Conservation (phyloP, 1,140 invertebrate genomes). For the Oryzaephilus surinamensis region DNA sequence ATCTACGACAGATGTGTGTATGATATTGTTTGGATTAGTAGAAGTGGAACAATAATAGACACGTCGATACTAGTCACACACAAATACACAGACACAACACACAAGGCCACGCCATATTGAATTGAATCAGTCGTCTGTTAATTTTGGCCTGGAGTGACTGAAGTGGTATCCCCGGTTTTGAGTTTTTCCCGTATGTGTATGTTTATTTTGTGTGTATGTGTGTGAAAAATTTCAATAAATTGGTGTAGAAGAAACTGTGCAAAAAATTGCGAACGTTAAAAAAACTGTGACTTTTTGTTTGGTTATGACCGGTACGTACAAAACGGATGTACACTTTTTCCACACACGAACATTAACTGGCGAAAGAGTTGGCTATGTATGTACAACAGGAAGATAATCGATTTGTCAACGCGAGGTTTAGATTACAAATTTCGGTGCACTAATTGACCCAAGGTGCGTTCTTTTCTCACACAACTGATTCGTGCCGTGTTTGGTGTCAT, state of each 20-base stretch:
- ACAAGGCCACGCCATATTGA: slow-evolving; percentile 37
- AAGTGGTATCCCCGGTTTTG: slow-evolving; percentile 23
- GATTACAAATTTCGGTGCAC: slow-evolving; percentile 36
- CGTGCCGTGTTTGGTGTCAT: slow-evolving; percentile 27
- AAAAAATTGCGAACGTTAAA: no score
- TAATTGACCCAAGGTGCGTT: slow-evolving; percentile 32
- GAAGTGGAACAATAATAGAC: slow-evolving; percentile 11
- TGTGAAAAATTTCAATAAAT: no score
- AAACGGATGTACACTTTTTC: no score
- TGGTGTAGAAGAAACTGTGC: no score
- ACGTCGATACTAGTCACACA: slow-evolving; percentile 19
- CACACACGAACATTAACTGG: no score
- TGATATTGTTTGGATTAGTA: slow-evolving; percentile 8
- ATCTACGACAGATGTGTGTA: slow-evolving; percentile 16
- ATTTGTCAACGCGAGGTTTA: slow-evolving; percentile 37
- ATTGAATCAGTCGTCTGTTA: slow-evolving; percentile 38
- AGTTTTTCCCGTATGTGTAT: slow-evolving; percentile 4
- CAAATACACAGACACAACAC: slow-evolving; percentile 31
- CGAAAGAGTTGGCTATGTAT: slow-evolving; percentile 15
- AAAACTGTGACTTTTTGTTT: no score
- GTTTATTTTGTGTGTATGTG: not conserved
- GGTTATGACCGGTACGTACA: not conserved
- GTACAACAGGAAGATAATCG: slow-evolving; percentile 33
- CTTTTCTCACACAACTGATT: slow-evolving; percentile 7
- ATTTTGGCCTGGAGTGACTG: slow-evolving; percentile 29